phyloP scores from a whole-genome alignment of 2,113 vertebrate species.

The Oncorhynchus clarkii region DNA sequence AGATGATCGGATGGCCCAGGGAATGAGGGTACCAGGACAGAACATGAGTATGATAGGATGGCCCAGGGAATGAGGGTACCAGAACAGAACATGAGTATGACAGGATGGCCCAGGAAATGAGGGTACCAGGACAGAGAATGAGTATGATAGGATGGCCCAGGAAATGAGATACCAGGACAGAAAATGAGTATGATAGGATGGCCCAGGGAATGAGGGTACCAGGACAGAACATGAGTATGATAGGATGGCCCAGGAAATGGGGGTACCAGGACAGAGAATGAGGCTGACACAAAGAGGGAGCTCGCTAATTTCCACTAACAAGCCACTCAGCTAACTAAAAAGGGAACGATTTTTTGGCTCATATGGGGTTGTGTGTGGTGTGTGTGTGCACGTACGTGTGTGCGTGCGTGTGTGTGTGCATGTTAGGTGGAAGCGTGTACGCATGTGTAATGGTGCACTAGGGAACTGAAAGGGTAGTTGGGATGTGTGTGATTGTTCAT shows the following conservation, averaged over 20 bases:
- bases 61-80: no score
- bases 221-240: not conserved
- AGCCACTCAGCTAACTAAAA: constrained; percentile 41
- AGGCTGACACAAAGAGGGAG: constrained; percentile 12
- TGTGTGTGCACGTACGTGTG: not conserved
- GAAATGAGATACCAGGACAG: no score
- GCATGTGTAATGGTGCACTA: not conserved
- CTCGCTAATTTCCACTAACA: constrained; percentile 41
- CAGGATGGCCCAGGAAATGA: not conserved
- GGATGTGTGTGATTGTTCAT: not conserved
- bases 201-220: not conserved
- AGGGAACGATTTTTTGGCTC: constrained; percentile 42
- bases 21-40: no score
- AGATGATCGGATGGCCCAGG: not conserved
- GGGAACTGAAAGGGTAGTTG: not conserved
- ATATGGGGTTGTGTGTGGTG: constrained; percentile 3
- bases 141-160: constrained; percentile 1
- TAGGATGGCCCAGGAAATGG: not conserved
- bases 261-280: not conserved
- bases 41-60: no score
- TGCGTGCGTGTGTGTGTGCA: not conserved
- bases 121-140: not conserved
- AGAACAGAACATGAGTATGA: not conserved
- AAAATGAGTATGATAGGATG: no score
- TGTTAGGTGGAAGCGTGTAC: not conserved